phyloP scores from a whole-genome alignment of 2,888 invertebrate genomes.

The Diachrysia chrysitis region DNA sequence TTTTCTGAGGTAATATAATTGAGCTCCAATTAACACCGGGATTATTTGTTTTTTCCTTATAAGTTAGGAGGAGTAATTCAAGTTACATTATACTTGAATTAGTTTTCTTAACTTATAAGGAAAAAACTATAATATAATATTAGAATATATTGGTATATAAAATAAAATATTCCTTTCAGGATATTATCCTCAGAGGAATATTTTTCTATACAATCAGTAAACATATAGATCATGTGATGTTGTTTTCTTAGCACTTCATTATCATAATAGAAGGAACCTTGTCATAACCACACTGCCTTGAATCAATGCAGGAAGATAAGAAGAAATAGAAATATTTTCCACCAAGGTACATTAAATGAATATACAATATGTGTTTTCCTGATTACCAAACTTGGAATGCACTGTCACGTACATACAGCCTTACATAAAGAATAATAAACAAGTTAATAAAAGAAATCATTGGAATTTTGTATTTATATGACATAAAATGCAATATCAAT shows the following conservation, averaged over 20 bases:
- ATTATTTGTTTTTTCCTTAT: too few species aligned
- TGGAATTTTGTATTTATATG: not conserved
- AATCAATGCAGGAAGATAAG: slow-evolving; percentile 29
- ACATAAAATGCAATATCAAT: not conserved
- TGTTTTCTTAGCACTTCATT: slow-evolving; percentile 40
- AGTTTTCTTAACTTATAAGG: too few species aligned
- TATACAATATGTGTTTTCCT: slow-evolving; percentile 19
- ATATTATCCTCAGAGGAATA: not conserved
- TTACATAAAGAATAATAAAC: not conserved
- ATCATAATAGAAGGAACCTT: slow-evolving; percentile 52
- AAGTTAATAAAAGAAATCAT: not conserved
- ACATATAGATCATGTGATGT: slow-evolving; percentile 37
- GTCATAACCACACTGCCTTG: slow-evolving; percentile 40
- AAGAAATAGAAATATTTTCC: not conserved
- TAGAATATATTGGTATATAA: too few species aligned
- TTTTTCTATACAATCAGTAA: slow-evolving; percentile 5
- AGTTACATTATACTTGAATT: too few species aligned
- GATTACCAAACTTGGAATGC: slow-evolving; percentile 17
- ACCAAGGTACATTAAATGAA: not conserved
- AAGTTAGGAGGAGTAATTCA: too few species aligned
- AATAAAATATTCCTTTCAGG: too few species aligned
- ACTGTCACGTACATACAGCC: slow-evolving; percentile 26
- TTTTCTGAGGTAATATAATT: too few species aligned
- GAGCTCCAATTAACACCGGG: too few species aligned
- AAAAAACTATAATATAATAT: too few species aligned